Percentiles rank a stretch among this genome's conserved stretches.
These are phyloP conservation scores for Cyrtorhinus lividipennis DNA, from an alignment of 1,140 invertebrate species.

Conservation along the genomic window DNA sequence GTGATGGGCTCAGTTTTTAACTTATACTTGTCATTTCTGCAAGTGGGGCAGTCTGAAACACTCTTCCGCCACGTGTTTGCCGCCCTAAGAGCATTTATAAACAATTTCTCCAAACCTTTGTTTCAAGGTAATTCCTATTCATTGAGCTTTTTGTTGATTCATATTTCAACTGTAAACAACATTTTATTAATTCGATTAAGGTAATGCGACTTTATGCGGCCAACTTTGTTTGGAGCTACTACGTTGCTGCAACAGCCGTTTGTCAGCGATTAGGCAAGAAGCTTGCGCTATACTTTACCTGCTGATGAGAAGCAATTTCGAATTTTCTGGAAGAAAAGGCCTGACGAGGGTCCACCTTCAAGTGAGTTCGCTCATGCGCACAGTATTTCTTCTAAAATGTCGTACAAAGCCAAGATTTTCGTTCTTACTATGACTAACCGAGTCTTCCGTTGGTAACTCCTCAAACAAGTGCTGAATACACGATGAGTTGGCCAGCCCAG, in stretches of 20 bases:
- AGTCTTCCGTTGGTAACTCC: no score
- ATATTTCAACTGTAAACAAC: no score
- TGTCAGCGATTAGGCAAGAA: conserved; percentile 66
- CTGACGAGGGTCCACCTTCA: conserved; percentile 75
- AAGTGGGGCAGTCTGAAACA: conserved; percentile 77
- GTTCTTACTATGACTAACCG: no score
- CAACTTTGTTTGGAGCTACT: conserved; percentile 69
- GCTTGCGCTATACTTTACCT: conserved; percentile 80
- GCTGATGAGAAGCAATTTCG: conserved; percentile 85
- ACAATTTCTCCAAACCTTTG: conserved; percentile 67
- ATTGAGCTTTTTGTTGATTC: no score
- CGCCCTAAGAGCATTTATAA: conserved; percentile 74
- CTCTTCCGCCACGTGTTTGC: conserved; percentile 83
- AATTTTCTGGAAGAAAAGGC: conserved; percentile 65
- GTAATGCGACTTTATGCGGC: conserved; percentile 68
- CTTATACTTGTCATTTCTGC: conserved; percentile 72
- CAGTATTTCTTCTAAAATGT: no score
- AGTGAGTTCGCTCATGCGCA: no score
- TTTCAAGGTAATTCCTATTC: conserved; percentile 62
- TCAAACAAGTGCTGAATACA: no score
- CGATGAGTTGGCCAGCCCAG: no score
- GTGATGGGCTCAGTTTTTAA: conserved; percentile 63
- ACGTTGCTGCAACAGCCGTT: conserved; percentile 62
- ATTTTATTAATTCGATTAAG: no score
- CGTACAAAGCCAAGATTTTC: no score